Conservation (phyloP, 1,140 invertebrate species). For the Scaptomyza montana region DNA sequence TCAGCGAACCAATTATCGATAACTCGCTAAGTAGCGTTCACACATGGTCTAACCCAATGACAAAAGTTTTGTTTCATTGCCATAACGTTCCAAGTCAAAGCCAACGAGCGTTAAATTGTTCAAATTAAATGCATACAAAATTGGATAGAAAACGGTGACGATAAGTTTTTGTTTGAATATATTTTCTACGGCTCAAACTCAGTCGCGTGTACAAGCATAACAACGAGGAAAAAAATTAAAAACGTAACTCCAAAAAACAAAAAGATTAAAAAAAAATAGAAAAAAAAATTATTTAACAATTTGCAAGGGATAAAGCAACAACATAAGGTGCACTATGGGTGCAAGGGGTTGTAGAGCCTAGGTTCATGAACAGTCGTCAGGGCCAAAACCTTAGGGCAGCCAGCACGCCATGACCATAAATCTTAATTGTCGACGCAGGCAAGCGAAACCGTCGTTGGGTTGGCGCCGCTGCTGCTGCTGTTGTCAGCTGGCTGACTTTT, state of each 20-base stretch:
- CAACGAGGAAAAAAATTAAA: no score
- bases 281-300: slow-evolving; percentile 63
- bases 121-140: slow-evolving; percentile 55
- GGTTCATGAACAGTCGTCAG: slow-evolving; percentile 3
- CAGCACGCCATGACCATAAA: slow-evolving; percentile 77
- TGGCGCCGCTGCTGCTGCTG: slow-evolving; percentile 23
- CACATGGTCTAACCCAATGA: neutral
- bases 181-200: slow-evolving; percentile 19
- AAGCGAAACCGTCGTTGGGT: slow-evolving; percentile 58
- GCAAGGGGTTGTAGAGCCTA: slow-evolving; percentile 16
- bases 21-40: slow-evolving; percentile 3
- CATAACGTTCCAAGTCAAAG: slow-evolving; percentile 41
- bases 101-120: slow-evolving; percentile 72
- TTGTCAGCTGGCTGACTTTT: neutral
- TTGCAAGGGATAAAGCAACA: slow-evolving; percentile 33
- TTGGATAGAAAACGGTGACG: slow-evolving; percentile 49
- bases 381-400: slow-evolving; percentile 51
- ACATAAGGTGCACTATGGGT: slow-evolving; percentile 7
- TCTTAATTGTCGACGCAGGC: slow-evolving; percentile 77
- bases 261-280: neutral
- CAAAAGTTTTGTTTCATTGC: slow-evolving; percentile 32
- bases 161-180: slow-evolving; percentile 14
- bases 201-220: slow-evolving; percentile 60
- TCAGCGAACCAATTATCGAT: slow-evolving; percentile 19
- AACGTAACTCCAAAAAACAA: no score